A percentile compares a stretch with the other conserved stretches of the same genome.
phyloP scores from a whole-genome alignment of 2,113 vertebrate species.

The Atherinomorus stipes region DNA sequence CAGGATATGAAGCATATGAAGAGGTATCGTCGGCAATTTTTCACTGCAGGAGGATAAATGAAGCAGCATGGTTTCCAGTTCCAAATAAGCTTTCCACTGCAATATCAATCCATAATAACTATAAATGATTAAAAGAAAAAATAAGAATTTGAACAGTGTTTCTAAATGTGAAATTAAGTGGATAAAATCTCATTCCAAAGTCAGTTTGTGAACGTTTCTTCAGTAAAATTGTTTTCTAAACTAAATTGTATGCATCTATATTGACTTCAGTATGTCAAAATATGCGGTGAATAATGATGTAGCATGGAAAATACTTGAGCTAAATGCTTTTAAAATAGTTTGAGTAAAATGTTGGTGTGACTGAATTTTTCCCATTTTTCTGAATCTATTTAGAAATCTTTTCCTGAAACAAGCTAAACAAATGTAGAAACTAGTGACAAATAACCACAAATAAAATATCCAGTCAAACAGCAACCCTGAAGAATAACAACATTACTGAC shows the following conservation, averaged over 20 bases:
- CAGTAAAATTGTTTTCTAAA: background rate
- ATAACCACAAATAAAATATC: constrained; percentile 40
- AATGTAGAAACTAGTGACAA: constrained; percentile 25
- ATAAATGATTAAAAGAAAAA: background rate
- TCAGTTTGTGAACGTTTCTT: background rate
- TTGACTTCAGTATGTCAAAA: too few relatives aligned
- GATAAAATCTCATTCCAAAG: background rate
- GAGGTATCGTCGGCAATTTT: constrained; percentile 51
- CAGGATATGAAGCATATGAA: constrained; percentile 59
- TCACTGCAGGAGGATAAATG: constrained; percentile 54
- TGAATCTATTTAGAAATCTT: background rate
- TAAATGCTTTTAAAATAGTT: background rate
- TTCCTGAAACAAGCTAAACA: constrained; percentile 9
- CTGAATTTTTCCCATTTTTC: too few relatives aligned
- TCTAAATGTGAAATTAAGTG: constrained; percentile 34
- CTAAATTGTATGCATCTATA: background rate
- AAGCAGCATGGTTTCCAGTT: constrained; percentile 45
- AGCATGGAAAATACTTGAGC: background rate
- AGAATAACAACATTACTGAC: constrained; percentile 44
- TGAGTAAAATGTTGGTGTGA: background rate
- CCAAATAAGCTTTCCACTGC: constrained; percentile 38
- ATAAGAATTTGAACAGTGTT: constrained; percentile 17
- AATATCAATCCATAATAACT: constrained; percentile 5
- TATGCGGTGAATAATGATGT: background rate
- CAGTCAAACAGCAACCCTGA: constrained; percentile 29